Conservation (phyloP, 2,797 vertebrate species). For the Oreochromis mossambicus region DNA sequence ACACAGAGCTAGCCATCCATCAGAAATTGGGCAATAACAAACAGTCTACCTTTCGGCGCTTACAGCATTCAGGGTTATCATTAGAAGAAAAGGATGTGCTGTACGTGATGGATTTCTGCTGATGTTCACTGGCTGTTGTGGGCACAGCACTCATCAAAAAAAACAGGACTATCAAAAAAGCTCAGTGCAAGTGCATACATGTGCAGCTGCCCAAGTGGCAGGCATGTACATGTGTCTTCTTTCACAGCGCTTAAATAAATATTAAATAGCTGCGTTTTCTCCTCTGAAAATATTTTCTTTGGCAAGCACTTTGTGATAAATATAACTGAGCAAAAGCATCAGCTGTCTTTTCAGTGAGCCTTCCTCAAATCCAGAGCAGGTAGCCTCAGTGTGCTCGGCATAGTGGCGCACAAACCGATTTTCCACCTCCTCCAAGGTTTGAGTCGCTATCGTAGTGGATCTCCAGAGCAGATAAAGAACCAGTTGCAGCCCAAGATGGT, state of each 20-base stretch:
- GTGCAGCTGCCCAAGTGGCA: neutral
- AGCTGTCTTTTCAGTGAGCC: neutral
- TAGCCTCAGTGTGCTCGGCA: neutral
- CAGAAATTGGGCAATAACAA: neutral
- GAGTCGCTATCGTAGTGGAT: neutral
- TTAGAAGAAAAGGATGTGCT: neutral
- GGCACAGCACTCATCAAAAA: neutral
- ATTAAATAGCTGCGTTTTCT: neutral
- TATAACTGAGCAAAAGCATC: neutral
- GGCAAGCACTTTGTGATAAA: neutral
- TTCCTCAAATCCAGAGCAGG: neutral
- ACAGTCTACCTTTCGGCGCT: neutral
- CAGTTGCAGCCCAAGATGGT: rapidly evolving
- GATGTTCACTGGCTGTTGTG: neutral
- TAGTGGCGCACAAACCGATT: rapidly evolving
- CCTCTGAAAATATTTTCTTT: neutral
- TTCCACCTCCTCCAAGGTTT: neutral
- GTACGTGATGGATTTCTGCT: neutral
- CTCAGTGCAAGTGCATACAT: neutral
- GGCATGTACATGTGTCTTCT: rapidly evolving
- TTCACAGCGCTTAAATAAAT: neutral
- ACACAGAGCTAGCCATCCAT: neutral
- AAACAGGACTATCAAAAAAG: neutral
- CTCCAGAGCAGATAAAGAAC: neutral
- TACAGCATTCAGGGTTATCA: neutral